Percentiles rank a stretch among this genome's conserved stretches.
phyloP scores from a whole-genome alignment of 2,797 vertebrate species.

The Zenarchopterus dispar region DNA sequence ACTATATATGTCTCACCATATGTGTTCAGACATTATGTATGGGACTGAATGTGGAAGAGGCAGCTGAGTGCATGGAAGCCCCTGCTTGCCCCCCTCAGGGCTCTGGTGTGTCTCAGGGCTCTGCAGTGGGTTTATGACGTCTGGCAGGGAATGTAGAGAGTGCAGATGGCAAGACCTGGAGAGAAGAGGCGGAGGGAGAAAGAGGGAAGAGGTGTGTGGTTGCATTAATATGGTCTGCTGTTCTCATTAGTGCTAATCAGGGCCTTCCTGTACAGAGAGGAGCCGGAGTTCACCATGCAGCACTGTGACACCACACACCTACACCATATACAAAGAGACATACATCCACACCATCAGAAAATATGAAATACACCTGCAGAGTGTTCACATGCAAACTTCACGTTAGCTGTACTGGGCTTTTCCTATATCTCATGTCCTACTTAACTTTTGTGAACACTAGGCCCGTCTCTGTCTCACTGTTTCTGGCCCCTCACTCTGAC shows the following conservation, averaged over 20 bases:
- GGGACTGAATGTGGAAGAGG: conserved; percentile 39
- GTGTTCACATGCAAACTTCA: conserved; percentile 29
- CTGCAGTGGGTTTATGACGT: conserved; percentile 78
- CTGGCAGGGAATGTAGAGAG: conserved; percentile 73
- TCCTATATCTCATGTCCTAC: conserved; percentile 23
- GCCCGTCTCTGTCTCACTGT: conserved; percentile 33
- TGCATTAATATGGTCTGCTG: conserved; percentile 87
- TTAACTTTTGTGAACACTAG: not conserved
- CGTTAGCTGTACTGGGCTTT: conserved; percentile 31
- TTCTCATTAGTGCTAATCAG: conserved; percentile 88
- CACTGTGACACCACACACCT: conserved; percentile 57
- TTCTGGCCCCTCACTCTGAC: conserved; percentile 45
- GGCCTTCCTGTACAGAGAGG: conserved; percentile 83
- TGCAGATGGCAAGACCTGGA: conserved; percentile 81
- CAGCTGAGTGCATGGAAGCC: conserved; percentile 56
- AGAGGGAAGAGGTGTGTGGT: conserved; percentile 79
- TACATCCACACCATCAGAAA: conserved; percentile 42
- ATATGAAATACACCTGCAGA: conserved; percentile 43
- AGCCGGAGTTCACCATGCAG: conserved; percentile 81
- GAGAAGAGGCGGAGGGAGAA: conserved; percentile 42
- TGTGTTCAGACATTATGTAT: conserved; percentile 40
- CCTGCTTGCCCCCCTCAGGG: conserved; percentile 71
- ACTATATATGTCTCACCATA: conserved; percentile 26
- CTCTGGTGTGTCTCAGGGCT: conserved; percentile 76
- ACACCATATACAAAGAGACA: conserved; percentile 37